A percentile compares a stretch with the other conserved stretches of the same genome.
phyloP scores from a whole-genome alignment of 2,888 invertebrate genomes.

The Microchrysa polita region DNA sequence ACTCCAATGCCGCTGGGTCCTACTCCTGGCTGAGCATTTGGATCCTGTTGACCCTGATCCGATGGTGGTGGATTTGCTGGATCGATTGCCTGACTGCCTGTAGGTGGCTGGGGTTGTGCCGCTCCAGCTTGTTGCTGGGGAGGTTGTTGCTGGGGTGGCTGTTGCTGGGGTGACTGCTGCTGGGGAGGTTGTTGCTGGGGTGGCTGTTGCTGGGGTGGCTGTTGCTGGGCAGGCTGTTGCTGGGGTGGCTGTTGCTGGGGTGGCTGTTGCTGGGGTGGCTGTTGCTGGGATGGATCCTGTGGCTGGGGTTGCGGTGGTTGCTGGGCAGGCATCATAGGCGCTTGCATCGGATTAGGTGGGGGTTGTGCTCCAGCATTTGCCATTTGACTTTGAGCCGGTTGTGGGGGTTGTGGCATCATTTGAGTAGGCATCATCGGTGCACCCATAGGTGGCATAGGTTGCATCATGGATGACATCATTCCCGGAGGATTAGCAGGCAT shows the following conservation, averaged over 20 bases:
- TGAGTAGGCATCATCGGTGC: background rate
- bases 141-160: background rate
- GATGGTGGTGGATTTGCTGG: background rate
- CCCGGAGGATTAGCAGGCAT: background rate
- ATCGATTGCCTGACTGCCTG: background rate
- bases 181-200: background rate
- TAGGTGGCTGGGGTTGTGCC: background rate
- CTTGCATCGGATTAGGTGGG: background rate
- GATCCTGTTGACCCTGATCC: background rate
- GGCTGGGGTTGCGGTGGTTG: background rate
- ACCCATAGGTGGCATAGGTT: background rate
- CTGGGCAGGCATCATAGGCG: too few species aligned
- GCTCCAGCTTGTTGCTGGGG: background rate
- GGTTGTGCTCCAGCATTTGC: background rate
- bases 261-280: background rate
- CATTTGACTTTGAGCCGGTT: background rate
- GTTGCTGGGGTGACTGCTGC: background rate
- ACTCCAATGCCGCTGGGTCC: background rate
- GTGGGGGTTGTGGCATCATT: too few species aligned
- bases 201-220: background rate
- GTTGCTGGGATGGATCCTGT: background rate
- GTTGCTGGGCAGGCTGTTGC: background rate
- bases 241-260: background rate
- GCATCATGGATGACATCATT: background rate
- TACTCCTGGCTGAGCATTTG: background rate